Base-by-base conservation (phyloP, 2,888 invertebrate genomes). In the Drosophila fulvimacula region DNA sequence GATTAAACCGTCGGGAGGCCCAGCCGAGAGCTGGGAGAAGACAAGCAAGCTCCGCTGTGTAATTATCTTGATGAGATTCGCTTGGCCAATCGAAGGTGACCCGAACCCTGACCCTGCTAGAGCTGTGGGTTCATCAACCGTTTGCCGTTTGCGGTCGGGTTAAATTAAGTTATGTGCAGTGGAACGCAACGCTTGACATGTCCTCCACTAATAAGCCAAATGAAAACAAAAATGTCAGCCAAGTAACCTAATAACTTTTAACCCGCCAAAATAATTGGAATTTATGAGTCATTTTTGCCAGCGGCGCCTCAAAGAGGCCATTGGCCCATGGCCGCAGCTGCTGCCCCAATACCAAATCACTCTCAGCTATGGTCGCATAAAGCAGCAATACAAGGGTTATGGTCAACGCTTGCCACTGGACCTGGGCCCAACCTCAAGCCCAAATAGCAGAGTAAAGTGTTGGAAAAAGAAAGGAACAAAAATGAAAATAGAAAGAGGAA, bases 191-290 rank as follows among this genome's bases (percentile, higher is more conserved):
- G 69, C 51, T 80, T 79, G 82, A 79, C 79, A 85, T 80, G 82
- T 78, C 78, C 57, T 55, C 30, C 55, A n/a, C 57, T 69, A 73
- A 76, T 74, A 74, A 75, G 68, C 63, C 72, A 66, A 77, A 75
- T 77, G 79, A 77, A 78, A 87, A 82, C 84, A 82, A 82, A 84
- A 84, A 84, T 68, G 87, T 81, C 72, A 75, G 66, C 71, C 75
- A 69, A 76, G 88, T 77, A 89, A 85, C 88, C 73, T 72, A 89
- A 85, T 89, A 89, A 81, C 84, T 84, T 88, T 48, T 48, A 48
- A 64, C 60, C 81, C 82, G 76, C 69, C 69, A 70, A 75, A 89
- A 81, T 89, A 85, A 85, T 87, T 87, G 79, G 77, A 83, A 85
- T 85, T 85, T 89, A 85, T 87, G 89, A 75, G 76, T 76, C 72